Evolutionary conservation across 2,888 invertebrate genomes (phyloP).

Genomic region (Phyto melanocephala): DNA sequence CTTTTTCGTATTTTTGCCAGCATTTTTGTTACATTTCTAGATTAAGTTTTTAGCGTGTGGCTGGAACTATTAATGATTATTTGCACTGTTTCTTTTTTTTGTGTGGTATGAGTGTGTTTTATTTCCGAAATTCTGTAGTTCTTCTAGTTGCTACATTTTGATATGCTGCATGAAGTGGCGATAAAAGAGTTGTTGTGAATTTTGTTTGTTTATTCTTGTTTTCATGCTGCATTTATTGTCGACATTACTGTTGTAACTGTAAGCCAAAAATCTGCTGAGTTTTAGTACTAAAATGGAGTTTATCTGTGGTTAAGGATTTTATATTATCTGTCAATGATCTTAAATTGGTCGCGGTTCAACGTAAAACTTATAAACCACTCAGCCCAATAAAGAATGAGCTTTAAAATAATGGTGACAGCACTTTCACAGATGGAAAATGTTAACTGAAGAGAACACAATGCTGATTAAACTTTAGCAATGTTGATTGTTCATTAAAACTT

Average conservation of each 20-base stretch:
- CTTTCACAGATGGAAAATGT: no score
- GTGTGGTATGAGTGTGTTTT: neutral
- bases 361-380: neutral
- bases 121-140: constrained; percentile 19
- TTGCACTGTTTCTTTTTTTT: constrained; percentile 37
- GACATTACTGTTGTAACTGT: constrained; percentile 41
- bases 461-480: no score
- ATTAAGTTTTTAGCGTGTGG: constrained; percentile 57
- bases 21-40: constrained; percentile 37
- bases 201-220: constrained; percentile 33
- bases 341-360: constrained; percentile 15
- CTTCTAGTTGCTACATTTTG: constrained; percentile 26
- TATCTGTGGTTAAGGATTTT: constrained; percentile 50
- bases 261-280: constrained; percentile 30
- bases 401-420: no score
- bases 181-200: constrained; percentile 43
- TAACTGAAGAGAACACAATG: no score
- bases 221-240: constrained; percentile 31
- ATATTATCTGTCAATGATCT: constrained; percentile 45
- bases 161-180: constrained; percentile 48
- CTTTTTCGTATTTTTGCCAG: neutral
- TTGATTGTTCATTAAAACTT: no score
- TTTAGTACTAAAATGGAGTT: constrained; percentile 31
- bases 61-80: no score
- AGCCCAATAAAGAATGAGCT: no score